phyloP scores from a whole-genome alignment of 2,113 vertebrate species.

The Gallinago jamesoni region DNA sequence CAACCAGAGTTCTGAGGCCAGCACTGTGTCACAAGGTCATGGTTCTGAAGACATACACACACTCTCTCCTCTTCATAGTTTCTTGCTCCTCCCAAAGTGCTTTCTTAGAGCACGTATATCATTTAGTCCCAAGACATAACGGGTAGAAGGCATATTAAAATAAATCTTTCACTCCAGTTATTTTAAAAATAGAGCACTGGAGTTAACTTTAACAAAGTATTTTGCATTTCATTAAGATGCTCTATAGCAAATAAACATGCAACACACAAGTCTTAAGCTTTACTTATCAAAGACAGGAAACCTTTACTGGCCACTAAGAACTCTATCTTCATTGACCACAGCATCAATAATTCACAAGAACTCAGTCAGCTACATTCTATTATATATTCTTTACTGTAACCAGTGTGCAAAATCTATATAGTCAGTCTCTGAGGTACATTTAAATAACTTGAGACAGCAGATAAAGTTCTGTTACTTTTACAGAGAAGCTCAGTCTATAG shows the following conservation, averaged over 20 bases:
- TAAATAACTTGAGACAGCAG: not conserved
- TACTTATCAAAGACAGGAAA: constrained; percentile 21
- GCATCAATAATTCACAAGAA: constrained; percentile 49
- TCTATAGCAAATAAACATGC: not conserved
- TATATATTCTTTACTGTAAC: not conserved
- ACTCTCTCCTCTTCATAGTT: not conserved
- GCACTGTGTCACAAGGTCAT: not conserved
- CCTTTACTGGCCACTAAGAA: not conserved
- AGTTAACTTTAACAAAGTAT: not conserved
- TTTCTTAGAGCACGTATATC: not conserved
- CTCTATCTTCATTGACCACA: not conserved
- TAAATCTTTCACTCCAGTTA: not conserved
- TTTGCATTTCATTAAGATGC: constrained; percentile 11
- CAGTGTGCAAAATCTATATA: not conserved
- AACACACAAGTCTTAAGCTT: not conserved
- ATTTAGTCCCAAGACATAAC: not conserved
- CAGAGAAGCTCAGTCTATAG: not conserved
- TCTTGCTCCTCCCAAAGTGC: not conserved
- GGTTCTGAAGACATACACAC: not conserved
- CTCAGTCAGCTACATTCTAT: not conserved
- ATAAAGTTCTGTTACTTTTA: not conserved
- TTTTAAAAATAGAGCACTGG: not conserved
- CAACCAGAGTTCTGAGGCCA: not conserved
- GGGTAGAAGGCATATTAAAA: not conserved
- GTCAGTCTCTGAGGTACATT: not conserved